These are phyloP conservation scores for Rhopalosiphum nymphaeae DNA, from an alignment of 2,888 invertebrate species.

Conservation along the genomic window DNA sequence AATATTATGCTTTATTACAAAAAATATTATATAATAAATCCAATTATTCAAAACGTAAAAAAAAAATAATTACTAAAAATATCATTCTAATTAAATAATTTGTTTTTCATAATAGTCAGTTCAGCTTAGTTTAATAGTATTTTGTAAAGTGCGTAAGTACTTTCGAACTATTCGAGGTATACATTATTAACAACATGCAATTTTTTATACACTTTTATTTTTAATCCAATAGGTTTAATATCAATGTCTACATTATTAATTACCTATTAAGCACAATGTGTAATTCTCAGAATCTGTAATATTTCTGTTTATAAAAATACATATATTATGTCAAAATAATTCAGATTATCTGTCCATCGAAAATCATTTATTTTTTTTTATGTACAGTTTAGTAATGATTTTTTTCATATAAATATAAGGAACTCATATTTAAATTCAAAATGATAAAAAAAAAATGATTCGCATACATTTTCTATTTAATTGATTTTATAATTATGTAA, in stretches of 20 bases:
- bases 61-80: too few species aligned
- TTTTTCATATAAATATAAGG: background rate
- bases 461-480: background rate
- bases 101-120: background rate
- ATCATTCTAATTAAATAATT: background rate
- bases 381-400: background rate
- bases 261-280: background rate
- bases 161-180: background rate
- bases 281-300: background rate
- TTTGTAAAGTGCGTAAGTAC: background rate
- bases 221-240: background rate
- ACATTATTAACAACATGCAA: background rate
- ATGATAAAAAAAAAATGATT: background rate
- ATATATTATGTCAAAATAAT: background rate
- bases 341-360: background rate
- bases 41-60: background rate
- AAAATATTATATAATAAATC: background rate
- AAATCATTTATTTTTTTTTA: background rate
- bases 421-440: background rate
- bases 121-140: background rate
- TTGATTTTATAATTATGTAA: background rate
- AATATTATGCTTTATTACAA: background rate
- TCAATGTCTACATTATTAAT: background rate
- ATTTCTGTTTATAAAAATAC: background rate
- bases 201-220: background rate